Evolutionary conservation across 2,888 invertebrate species (phyloP), one percentile per base, ranked within the genome.

Genomic region (Drosophila mimica): DNA sequence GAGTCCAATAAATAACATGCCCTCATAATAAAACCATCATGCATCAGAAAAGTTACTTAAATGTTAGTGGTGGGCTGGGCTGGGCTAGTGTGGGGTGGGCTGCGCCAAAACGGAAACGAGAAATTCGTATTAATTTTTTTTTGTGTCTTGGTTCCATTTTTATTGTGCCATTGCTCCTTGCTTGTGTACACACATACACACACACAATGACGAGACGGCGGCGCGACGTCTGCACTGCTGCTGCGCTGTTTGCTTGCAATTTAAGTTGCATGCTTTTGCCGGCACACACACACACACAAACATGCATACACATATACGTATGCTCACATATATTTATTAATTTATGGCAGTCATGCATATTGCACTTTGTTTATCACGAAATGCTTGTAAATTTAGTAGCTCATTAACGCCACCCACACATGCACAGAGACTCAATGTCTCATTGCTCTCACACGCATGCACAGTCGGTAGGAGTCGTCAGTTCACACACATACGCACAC

Each of bases 161-260:
- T 78, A 75, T 80, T 74, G 81, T 81, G 81, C 81, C 77, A 71
- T 81, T 80, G 78, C 79, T 81, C 77, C 79, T 80, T 79, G 66
- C 68, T 71, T 63, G 74, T 71, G 48, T 56, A 38, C 20, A 57
- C 43, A 57, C 20, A 53, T 34, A 28, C 25, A 43, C 25, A 57
- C 34, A 58, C 49, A 74, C 43, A 65, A 70, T 59, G 75, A 51
- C 73, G 70, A 70, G 76, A 74, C 76, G 67, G 60, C 69, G 70
- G 60, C 75, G 70, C 73, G 70, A 74, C 76, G 80, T 74, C 80
- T 68, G 62, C 51, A 49, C 48, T 60, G 48, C 43, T 31, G 30
- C 62, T 58, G 40, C 31, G 72, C 62, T 62, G 25, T 53, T 46
- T 51, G 74, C 74, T 62, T 76, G 71, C 75, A 75, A 71, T 71